Evolutionary conservation across 2,797 vertebrate species (phyloP).

Genomic region (Epinephelus awoara): DNA sequence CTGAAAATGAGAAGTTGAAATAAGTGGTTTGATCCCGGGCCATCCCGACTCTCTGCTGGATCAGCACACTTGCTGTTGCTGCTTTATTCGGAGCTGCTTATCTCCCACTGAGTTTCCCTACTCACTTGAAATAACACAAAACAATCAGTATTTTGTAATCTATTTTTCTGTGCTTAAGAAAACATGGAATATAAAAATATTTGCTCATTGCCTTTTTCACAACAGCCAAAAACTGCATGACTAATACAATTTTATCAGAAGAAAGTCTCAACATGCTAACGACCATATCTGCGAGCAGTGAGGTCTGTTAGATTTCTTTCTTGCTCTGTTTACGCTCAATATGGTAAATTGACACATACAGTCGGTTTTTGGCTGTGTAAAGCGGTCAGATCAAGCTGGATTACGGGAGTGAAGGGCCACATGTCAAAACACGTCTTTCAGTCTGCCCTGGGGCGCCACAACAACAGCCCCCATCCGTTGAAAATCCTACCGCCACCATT

Average conservation of each 20-base stretch:
- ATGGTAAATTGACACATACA: conserved; percentile 55
- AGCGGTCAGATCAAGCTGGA: conserved; percentile 61
- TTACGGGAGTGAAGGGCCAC: conserved; percentile 70
- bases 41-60: too few species aligned
- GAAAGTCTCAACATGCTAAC: not conserved
- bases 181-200: not conserved
- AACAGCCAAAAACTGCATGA: not conserved
- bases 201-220: not conserved
- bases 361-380: conserved; percentile 48
- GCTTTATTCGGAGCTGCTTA: too few species aligned
- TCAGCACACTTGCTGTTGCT: too few species aligned
- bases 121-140: not conserved
- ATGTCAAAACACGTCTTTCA: conserved; percentile 72
- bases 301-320: conserved; percentile 1
- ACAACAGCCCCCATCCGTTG: conserved; percentile 58
- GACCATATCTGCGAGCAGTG: not conserved
- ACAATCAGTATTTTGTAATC: not conserved
- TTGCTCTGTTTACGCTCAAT: conserved; percentile 36
- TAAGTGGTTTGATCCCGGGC: too few species aligned
- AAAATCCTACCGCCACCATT: conserved; percentile 54
- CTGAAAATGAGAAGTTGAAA: too few species aligned
- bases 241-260: not conserved
- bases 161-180: not conserved
- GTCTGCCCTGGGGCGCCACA: conserved; percentile 62
- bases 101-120: too few species aligned